Conservation (phyloP, 2,888 invertebrate species). For the Habrosyne pyritoides region DNA sequence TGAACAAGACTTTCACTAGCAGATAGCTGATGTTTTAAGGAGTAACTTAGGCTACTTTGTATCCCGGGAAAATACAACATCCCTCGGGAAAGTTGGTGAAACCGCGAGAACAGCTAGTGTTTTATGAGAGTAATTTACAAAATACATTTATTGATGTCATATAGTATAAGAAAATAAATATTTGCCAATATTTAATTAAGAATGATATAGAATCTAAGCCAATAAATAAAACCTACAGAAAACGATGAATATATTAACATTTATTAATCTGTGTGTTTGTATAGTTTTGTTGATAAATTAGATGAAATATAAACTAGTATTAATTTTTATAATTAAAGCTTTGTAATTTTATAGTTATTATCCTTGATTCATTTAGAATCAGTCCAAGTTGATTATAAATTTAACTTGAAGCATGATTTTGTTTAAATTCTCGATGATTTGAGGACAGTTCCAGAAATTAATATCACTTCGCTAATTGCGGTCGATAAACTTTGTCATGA, state of each 20-base stretch:
- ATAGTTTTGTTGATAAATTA: conserved; percentile 7
- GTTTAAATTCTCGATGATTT: no score
- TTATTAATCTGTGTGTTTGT: conserved; percentile 3
- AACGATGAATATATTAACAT: conserved; percentile 10
- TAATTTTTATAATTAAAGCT: background rate
- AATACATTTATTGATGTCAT: no score
- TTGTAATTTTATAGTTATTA: conserved; percentile 6
- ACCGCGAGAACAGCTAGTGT: no score
- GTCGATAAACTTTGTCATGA: background rate
- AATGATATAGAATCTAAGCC: conserved; percentile 1
- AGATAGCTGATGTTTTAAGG: no score
- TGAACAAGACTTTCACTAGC: no score
- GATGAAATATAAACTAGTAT: background rate
- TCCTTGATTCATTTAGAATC: conserved; percentile 20
- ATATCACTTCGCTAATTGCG: background rate
- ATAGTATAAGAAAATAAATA: background rate
- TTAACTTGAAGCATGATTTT: no score
- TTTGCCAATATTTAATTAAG: background rate
- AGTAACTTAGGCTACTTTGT: no score
- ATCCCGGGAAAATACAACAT: no score
- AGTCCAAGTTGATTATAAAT: no score
- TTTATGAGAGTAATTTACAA: no score
- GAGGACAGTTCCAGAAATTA: background rate
- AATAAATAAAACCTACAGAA: conserved; percentile 3
- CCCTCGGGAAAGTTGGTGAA: no score